Conservation (phyloP, 2,113 vertebrate species). For the Sclerurus mexicanus region DNA sequence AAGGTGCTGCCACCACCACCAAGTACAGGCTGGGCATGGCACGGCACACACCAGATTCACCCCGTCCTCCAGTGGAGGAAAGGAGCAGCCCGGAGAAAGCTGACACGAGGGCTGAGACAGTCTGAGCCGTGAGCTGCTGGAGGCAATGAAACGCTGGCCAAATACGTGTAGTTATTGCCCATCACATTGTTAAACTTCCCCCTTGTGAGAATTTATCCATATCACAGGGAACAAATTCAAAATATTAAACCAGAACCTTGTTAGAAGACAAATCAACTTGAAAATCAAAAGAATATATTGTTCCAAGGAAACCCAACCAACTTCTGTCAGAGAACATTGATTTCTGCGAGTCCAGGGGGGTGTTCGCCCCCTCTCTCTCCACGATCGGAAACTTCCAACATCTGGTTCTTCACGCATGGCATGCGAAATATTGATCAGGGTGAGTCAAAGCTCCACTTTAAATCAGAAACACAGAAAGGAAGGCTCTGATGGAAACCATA, state of each 20-base stretch:
- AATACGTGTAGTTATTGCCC: background rate
- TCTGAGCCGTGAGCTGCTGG: background rate
- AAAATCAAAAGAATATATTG: constrained; percentile 69
- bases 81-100: background rate
- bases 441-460: constrained; percentile 83
- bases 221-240: constrained; percentile 51
- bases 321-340: constrained; percentile 83
- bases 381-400: constrained; percentile 93
- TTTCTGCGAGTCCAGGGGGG: constrained; percentile 84
- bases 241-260: constrained; percentile 57
- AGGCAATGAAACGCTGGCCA: background rate
- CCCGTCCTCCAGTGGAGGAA: background rate
- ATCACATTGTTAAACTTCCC: constrained; percentile 10
- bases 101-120: accelerated
- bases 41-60: accelerated
- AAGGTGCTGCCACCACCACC: background rate
- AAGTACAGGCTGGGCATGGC: accelerated
- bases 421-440: constrained; percentile 93
- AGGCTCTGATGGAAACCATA: constrained; percentile 72
- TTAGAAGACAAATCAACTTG: constrained; percentile 71
- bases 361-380: constrained; percentile 60
- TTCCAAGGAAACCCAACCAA: constrained; percentile 72
- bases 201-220: background rate
- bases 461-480: constrained; percentile 70
- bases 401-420: constrained; percentile 95